These are phyloP conservation scores for Crotophaga sulcirostris DNA, from an alignment of 2,113 vertebrate genomes.

Conservation along the genomic window DNA sequence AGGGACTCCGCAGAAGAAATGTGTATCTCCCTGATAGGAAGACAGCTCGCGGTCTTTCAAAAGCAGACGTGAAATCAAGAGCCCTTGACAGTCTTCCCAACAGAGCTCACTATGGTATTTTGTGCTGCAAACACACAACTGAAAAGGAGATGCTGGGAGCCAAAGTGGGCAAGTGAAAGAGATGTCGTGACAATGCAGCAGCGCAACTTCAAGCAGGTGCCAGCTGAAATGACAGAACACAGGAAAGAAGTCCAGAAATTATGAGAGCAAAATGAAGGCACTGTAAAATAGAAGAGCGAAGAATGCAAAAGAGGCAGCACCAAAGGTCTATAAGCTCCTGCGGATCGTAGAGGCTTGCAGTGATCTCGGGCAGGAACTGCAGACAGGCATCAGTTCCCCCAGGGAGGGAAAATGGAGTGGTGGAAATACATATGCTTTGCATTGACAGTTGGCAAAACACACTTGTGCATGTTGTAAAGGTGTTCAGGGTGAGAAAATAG, in stretches of 20 bases:
- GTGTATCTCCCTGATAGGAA: background rate
- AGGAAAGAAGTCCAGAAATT: background rate
- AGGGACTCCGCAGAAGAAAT: background rate
- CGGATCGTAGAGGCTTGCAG: background rate
- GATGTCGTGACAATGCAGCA: background rate
- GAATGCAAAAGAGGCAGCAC: background rate
- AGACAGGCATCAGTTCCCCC: background rate
- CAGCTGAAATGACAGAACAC: background rate
- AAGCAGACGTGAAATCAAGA: background rate
- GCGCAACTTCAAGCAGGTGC: background rate
- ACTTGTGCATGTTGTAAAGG: background rate
- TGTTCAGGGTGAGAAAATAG: background rate
- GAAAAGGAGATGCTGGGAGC: background rate
- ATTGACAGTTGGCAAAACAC: too few species aligned
- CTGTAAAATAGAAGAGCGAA: background rate
- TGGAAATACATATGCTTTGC: accelerated
- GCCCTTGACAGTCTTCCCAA: background rate
- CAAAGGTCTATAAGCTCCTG: accelerated
- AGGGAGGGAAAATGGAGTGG: background rate
- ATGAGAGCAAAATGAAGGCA: background rate
- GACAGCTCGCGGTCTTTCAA: background rate
- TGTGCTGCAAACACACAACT: accelerated
- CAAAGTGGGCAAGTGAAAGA: background rate
- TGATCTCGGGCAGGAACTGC: accelerated
- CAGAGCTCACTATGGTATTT: background rate